These are phyloP conservation scores for Clepsis dumicolana DNA, from an alignment of 2,888 invertebrate genomes.

Conservation along the genomic window DNA sequence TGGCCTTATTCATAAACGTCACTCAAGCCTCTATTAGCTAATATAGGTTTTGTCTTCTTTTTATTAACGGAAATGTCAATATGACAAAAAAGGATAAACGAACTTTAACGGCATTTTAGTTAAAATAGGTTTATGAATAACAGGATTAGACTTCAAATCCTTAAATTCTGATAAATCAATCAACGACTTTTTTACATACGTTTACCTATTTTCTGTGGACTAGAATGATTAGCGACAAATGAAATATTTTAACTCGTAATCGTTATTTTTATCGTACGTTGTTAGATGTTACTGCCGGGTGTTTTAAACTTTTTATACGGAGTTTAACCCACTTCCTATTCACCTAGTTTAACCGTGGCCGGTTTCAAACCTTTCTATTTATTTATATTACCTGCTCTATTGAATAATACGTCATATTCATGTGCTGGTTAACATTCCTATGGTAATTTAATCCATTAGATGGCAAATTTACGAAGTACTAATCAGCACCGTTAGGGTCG, in stretches of 20 bases:
- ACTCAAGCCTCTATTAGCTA: too few relatives aligned
- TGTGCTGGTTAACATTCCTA: slow-evolving; percentile 15
- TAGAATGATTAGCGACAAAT: slow-evolving; percentile 24
- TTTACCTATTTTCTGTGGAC: neutral
- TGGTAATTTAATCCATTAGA: slow-evolving; percentile 28
- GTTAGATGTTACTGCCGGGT: slow-evolving; percentile 32
- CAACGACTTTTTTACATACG: too few relatives aligned
- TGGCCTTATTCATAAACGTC: too few relatives aligned
- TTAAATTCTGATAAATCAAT: too few relatives aligned
- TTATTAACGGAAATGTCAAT: too few relatives aligned
- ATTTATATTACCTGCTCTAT: slow-evolving; percentile 20
- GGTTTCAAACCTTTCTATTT: slow-evolving; percentile 30
- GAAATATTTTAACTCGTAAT: slow-evolving; percentile 26
- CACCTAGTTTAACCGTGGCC: slow-evolving; percentile 33
- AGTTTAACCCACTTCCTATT: slow-evolving; percentile 38
- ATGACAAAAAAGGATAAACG: too few relatives aligned
- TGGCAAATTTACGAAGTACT: slow-evolving; percentile 21
- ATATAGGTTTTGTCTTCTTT: too few relatives aligned
- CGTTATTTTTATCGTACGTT: slow-evolving; percentile 37
- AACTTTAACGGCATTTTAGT: too few relatives aligned
- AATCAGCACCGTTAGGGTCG: slow-evolving; percentile 24
- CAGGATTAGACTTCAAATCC: too few relatives aligned
- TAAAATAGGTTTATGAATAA: too few relatives aligned
- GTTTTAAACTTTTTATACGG: slow-evolving; percentile 40
- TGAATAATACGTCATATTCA: slow-evolving; percentile 11